Evolutionary conservation across 2,888 invertebrate genomes (phyloP).

Genomic region (Volucella inflata): DNA sequence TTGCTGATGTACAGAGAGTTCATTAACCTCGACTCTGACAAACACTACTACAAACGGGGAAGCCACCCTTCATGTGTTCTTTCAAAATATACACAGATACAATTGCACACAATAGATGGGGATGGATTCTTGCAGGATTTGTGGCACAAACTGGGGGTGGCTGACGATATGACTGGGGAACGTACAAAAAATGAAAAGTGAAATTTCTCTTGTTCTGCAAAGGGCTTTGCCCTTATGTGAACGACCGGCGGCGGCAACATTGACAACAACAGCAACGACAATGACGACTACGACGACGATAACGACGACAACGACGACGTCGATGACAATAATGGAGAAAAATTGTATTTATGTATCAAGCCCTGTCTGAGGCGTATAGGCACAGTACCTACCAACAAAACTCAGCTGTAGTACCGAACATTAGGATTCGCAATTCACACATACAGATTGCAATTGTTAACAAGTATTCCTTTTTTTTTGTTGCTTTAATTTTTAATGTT

Average conservation of each 20-base stretch:
- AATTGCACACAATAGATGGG: conserved; percentile 34
- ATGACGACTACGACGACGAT: conserved; percentile 76
- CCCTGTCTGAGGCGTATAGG: conserved; percentile 68
- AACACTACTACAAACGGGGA: conserved; percentile 35
- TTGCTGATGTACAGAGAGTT: conserved; percentile 62
- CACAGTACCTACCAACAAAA: conserved; percentile 62
- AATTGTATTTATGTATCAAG: conserved; percentile 45
- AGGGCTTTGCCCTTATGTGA: conserved; percentile 75
- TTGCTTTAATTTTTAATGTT: conserved; percentile 30
- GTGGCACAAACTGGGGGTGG: conserved; percentile 4
- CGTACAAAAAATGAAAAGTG: conserved; percentile 83
- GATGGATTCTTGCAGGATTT: conserved; percentile 59
- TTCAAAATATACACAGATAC: conserved; percentile 19
- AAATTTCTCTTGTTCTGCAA: conserved; percentile 79
- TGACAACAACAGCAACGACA: conserved; percentile 76
- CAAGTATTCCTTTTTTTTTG: conserved; percentile 55
- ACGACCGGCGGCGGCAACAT: conserved; percentile 59
- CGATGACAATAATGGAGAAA: conserved; percentile 48
- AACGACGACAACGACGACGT: conserved; percentile 76
- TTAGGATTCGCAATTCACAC: conserved; percentile 39
- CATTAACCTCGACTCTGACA: conserved; percentile 67
- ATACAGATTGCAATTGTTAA: conserved; percentile 36
- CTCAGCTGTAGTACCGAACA: conserved; percentile 62
- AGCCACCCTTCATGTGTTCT: conserved; percentile 62
- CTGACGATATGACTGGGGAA: conserved; percentile 36